Conservation (phyloP, 2,113 vertebrate species). For the Aphelocoma coerulescens region DNA sequence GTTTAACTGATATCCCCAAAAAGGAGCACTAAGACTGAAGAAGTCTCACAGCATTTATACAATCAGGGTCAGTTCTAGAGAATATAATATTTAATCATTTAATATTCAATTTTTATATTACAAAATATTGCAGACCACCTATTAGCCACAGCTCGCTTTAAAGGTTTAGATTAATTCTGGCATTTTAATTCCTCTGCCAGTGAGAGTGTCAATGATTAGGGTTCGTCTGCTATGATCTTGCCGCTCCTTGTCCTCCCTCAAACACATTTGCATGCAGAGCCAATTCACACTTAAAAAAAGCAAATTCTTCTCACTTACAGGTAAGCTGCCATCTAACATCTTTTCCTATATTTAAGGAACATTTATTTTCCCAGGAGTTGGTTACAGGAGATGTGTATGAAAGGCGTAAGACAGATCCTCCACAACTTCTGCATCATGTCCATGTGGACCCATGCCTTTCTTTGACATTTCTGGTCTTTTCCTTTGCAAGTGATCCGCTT, state of each 20-base stretch:
- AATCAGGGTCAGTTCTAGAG: neutral
- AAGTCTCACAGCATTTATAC: neutral
- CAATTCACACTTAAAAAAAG: neutral
- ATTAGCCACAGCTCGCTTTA: neutral
- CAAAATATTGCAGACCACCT: neutral
- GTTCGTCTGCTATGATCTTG: neutral
- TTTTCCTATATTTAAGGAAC: neutral
- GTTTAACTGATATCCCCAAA: neutral
- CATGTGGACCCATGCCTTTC: neutral
- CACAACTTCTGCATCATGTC: neutral
- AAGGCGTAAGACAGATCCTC: neutral
- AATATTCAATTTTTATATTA: neutral
- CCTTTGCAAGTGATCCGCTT: neutral
- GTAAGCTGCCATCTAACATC: neutral
- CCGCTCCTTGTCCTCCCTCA: accelerated
- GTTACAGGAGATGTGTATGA: neutral
- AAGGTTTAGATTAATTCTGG: neutral
- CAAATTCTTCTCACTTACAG: neutral
- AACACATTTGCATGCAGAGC: neutral
- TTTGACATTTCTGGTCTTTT: neutral
- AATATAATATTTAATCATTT: neutral
- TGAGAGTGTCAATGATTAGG: neutral
- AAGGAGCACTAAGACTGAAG: neutral
- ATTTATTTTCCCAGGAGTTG: neutral
- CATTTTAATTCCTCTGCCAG: neutral